Conservation (phyloP, 2,888 invertebrate species). For the Rhagonycha fulva region DNA sequence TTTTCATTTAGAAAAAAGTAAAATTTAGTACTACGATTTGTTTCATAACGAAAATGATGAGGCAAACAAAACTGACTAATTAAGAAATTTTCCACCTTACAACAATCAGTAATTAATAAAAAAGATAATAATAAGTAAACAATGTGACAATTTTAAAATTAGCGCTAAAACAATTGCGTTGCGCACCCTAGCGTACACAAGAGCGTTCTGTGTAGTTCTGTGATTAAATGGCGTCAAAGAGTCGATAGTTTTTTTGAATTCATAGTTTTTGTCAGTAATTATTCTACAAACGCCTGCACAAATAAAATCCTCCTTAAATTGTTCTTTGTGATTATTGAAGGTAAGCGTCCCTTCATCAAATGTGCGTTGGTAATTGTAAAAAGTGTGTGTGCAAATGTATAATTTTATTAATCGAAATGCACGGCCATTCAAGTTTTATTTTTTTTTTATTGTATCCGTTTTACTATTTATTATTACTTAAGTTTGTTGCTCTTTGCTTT, state of each 20-base stretch:
- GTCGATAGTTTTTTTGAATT: neutral
- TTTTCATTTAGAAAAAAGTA: no score
- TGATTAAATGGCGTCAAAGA: neutral
- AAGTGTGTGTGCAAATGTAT: neutral
- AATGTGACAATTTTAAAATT: neutral
- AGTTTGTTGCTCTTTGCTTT: slow-evolving; percentile 31
- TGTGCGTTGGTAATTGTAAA: neutral
- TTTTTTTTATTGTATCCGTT: slow-evolving; percentile 26
- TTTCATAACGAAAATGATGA: no score
- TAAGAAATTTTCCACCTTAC: neutral
- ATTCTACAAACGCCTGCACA: neutral
- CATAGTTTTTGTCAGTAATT: neutral
- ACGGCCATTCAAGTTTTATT: slow-evolving; percentile 1
- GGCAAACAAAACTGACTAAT: no score
- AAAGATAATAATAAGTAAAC: neutral
- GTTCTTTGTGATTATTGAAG: neutral
- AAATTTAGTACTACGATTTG: no score
- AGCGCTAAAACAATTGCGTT: neutral
- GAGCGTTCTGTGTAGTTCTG: neutral
- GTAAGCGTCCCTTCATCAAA: neutral
- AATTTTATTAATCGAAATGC: slow-evolving; percentile 1
- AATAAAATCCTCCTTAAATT: neutral
- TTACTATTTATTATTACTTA: slow-evolving; percentile 29
- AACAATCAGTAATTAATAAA: neutral
- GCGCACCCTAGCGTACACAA: neutral